Evolutionary conservation across 1,140 invertebrate species (phyloP).

Genomic region (Caenorhabditis remanei): DNA sequence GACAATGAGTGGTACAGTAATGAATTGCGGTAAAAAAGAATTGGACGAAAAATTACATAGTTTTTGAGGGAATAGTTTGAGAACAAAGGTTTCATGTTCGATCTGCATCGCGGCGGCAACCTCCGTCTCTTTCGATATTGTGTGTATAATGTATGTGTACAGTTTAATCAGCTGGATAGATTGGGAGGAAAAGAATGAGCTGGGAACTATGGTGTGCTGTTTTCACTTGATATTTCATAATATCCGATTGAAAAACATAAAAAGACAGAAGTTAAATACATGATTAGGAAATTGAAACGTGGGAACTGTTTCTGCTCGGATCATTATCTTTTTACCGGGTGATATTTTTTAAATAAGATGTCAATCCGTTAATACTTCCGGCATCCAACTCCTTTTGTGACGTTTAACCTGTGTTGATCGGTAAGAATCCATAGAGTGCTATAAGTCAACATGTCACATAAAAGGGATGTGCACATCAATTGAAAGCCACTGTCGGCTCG

Average conservation of each 20-base stretch:
- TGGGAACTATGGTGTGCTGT: neutral
- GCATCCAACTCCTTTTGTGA: neutral
- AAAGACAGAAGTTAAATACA: neutral
- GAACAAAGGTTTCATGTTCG: slow-evolving; percentile 41
- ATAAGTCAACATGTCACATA: slow-evolving; percentile 49
- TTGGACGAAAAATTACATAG: neutral
- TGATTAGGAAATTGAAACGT: too few relatives aligned
- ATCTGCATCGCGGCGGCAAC: neutral
- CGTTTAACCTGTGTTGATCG: neutral
- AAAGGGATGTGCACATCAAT: slow-evolving; percentile 12
- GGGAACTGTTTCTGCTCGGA: too few relatives aligned
- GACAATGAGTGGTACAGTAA: slow-evolving; percentile 47
- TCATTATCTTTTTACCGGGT: too few relatives aligned
- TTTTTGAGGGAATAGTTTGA: slow-evolving; percentile 51
- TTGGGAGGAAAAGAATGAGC: neutral
- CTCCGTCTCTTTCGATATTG: neutral
- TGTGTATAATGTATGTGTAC: neutral
- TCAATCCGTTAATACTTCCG: neutral
- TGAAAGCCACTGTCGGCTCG: neutral
- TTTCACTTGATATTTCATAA: slow-evolving; percentile 23
- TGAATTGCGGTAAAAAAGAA: slow-evolving; percentile 14
- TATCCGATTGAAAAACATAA: neutral
- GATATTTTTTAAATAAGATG: too few relatives aligned
- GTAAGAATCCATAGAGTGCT: neutral
- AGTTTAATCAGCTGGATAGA: slow-evolving; percentile 42